These are phyloP conservation scores for Cynoglossus semilaevis DNA, from an alignment of 2,113 vertebrate genomes.

Conservation along the genomic window DNA sequence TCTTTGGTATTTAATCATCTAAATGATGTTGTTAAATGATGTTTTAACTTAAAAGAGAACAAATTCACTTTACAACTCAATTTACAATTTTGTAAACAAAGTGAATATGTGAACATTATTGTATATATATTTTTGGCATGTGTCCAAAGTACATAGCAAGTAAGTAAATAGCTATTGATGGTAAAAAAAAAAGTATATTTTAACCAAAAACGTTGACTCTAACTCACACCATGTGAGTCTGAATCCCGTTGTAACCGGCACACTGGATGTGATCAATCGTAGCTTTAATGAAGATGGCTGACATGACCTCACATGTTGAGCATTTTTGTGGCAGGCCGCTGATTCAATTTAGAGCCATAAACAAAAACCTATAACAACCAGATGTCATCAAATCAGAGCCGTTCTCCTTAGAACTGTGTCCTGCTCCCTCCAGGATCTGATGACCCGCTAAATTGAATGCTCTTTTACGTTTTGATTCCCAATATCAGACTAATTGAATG, in stretches of 20 bases:
- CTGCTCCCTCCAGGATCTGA: not conserved
- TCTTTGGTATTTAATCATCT: too few species aligned
- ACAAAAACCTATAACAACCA: not conserved
- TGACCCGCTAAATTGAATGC: not conserved
- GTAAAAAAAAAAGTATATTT: too few species aligned
- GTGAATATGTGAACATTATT: too few species aligned
- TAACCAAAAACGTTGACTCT: not conserved
- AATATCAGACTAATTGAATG: slow-evolving; percentile 8
- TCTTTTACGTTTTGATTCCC: slow-evolving; percentile 8
- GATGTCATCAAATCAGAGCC: not conserved
- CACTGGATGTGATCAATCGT: slow-evolving; percentile 21
- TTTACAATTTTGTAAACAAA: too few species aligned
- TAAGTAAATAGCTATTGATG: too few species aligned
- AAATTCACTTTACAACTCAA: too few species aligned
- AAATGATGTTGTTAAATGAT: too few species aligned
- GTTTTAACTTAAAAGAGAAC: too few species aligned
- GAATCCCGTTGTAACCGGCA: not conserved
- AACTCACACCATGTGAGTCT: not conserved
- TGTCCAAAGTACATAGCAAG: too few species aligned
- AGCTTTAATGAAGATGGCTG: not conserved
- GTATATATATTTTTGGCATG: too few species aligned
- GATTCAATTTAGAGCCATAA: slow-evolving; percentile 6
- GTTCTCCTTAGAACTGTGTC: not conserved
- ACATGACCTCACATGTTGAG: slow-evolving; percentile 18
- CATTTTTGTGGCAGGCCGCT: slow-evolving; percentile 17